Conservation (phyloP, 1,140 invertebrate genomes). For the Spodoptera frugiperda region DNA sequence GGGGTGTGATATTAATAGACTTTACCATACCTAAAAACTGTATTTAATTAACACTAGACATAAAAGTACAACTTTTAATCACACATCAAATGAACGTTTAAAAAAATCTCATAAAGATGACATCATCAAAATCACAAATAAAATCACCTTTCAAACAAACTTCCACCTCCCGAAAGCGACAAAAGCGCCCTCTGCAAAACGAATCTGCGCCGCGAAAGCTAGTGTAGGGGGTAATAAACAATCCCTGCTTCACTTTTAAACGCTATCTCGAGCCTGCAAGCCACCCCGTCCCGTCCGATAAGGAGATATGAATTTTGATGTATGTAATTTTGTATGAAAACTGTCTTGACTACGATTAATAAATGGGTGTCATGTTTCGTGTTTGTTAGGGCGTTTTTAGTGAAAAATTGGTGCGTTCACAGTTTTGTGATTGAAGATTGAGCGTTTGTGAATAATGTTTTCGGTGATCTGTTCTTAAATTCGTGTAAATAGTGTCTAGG, state of each 20-base stretch:
- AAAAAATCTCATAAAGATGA: too few relatives aligned
- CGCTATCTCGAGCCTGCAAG: constrained; percentile 51
- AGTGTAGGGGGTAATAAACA: constrained; percentile 46
- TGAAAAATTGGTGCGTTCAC: too few relatives aligned
- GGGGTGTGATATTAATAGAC: too few relatives aligned
- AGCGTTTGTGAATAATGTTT: too few relatives aligned
- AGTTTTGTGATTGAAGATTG: too few relatives aligned
- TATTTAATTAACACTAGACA: too few relatives aligned
- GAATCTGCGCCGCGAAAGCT: constrained; percentile 7
- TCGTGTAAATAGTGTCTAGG: too few relatives aligned
- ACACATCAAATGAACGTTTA: too few relatives aligned
- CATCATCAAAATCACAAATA: not conserved
- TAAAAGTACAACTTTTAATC: too few relatives aligned
- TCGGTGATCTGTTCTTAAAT: too few relatives aligned
- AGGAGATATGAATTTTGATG: constrained; percentile 50
- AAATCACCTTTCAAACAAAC: not conserved
- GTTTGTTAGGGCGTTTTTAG: not conserved
- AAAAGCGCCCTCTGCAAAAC: not conserved
- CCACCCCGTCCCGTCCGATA: constrained; percentile 40
- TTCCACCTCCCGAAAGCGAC: too few relatives aligned
- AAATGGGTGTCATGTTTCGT: constrained; percentile 24
- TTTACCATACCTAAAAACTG: too few relatives aligned
- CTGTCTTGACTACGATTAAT: constrained; percentile 26
- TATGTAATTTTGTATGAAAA: constrained; percentile 47
- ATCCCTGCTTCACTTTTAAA: constrained; percentile 49